Percentiles rank a stretch among this genome's conserved stretches.
Conservation (phyloP, 2,113 vertebrate genomes). For the Desmodus rotundus region DNA sequence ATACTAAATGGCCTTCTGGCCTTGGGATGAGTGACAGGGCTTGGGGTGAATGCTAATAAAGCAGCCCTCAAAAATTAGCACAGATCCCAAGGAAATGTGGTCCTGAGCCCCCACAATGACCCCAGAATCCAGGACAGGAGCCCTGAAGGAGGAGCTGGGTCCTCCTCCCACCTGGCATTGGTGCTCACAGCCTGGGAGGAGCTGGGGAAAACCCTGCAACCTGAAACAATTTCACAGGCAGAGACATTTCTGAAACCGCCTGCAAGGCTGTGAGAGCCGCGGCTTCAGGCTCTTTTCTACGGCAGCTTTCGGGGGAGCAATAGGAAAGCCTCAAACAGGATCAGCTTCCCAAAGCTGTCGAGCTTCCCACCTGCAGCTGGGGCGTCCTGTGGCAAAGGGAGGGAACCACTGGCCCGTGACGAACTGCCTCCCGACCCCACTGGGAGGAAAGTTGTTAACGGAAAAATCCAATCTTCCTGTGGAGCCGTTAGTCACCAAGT, state of each 20-base stretch:
- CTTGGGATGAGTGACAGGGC: neutral
- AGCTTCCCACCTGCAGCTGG: neutral
- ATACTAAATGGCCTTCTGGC: neutral
- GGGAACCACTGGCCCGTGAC: neutral
- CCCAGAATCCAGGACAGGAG: neutral
- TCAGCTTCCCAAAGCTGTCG: neutral
- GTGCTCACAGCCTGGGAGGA: neutral
- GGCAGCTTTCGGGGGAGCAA: neutral
- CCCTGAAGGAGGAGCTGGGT: rapidly evolving
- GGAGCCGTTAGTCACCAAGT: neutral
- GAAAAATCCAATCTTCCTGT: neutral
- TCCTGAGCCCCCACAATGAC: neutral
- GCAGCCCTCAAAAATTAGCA: neutral
- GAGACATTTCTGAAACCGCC: slow-evolving; percentile 1
- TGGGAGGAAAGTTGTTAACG: neutral
- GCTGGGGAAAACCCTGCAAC: neutral
- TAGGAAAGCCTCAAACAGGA: neutral
- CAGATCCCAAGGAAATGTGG: rapidly evolving
- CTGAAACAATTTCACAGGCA: slow-evolving; percentile 35
- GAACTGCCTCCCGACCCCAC: neutral
- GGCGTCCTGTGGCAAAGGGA: neutral
- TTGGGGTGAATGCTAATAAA: neutral
- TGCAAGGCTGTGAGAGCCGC: neutral
- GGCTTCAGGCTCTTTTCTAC: neutral
- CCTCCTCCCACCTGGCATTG: neutral